phyloP scores from a whole-genome alignment of 2,113 vertebrate species.

The Oreochromis tanganicae region DNA sequence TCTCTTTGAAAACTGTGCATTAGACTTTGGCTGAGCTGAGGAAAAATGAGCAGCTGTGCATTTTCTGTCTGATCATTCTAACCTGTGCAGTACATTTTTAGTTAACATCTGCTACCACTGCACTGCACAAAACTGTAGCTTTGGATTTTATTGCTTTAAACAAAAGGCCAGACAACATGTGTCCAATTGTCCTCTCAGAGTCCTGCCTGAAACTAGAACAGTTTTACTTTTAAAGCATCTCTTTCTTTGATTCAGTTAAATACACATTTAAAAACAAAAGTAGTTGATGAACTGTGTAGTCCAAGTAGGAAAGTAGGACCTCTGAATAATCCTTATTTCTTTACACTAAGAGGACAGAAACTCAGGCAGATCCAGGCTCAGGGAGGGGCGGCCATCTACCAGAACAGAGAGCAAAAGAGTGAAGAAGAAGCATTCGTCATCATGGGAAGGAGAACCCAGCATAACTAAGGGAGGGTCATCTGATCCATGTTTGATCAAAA shows the following conservation, averaged over 20 bases:
- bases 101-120: neutral
- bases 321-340: neutral
- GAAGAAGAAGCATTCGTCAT: fast-evolving
- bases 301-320: neutral
- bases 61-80: neutral
- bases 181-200: neutral
- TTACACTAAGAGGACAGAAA: neutral
- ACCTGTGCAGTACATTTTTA: neutral
- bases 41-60: neutral
- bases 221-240: neutral
- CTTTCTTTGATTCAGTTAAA: neutral
- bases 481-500: neutral
- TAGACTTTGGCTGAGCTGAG: neutral
- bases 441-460: neutral
- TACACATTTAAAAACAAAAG: neutral
- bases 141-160: neutral
- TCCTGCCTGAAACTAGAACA: neutral
- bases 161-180: no score
- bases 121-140: neutral
- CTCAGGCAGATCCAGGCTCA: neutral
- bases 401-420: neutral
- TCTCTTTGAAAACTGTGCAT: neutral
- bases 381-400: neutral
- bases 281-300: neutral
- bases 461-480: neutral